These are phyloP conservation scores for Progne subis DNA, from an alignment of 2,113 vertebrate species.

Conservation along the genomic window DNA sequence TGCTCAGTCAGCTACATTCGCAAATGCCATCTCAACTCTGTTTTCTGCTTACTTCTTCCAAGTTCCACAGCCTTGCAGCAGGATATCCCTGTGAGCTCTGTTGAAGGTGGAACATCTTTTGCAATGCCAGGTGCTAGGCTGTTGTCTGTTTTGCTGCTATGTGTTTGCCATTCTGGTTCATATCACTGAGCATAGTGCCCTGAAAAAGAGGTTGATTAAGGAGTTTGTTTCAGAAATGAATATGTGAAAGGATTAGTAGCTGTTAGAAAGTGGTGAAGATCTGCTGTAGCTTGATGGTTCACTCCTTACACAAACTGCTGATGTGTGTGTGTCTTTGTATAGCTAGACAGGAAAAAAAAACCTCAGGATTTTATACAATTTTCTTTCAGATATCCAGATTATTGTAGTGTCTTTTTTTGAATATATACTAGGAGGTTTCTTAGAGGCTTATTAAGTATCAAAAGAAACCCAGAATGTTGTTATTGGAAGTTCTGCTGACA, in stretches of 20 bases:
- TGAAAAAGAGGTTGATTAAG: not conserved
- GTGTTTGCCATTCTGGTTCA: not conserved
- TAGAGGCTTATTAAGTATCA: not conserved
- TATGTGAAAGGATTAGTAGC: not conserved
- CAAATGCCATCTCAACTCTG: not conserved
- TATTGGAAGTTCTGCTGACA: not conserved
- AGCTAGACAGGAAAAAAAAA: not conserved
- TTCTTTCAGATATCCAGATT: not conserved
- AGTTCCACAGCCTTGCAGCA: not conserved
- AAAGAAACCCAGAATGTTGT: not conserved
- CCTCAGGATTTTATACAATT: not conserved
- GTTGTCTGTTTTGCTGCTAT: not conserved
- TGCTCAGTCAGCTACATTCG: not conserved
- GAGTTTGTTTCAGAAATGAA: not conserved
- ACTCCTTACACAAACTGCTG: not conserved
- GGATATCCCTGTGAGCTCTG: not conserved
- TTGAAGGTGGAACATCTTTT: not conserved
- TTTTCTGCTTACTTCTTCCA: not conserved
- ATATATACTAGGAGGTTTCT: not conserved
- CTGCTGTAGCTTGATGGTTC: not conserved
- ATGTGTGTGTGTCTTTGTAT: not conserved
- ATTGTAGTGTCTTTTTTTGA: not conserved
- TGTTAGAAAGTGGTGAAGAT: not conserved
- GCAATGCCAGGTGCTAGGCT: not conserved
- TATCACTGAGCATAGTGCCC: not conserved